Evolutionary conservation across 2,113 vertebrate species (phyloP).

Genomic region (Parus major): DNA sequence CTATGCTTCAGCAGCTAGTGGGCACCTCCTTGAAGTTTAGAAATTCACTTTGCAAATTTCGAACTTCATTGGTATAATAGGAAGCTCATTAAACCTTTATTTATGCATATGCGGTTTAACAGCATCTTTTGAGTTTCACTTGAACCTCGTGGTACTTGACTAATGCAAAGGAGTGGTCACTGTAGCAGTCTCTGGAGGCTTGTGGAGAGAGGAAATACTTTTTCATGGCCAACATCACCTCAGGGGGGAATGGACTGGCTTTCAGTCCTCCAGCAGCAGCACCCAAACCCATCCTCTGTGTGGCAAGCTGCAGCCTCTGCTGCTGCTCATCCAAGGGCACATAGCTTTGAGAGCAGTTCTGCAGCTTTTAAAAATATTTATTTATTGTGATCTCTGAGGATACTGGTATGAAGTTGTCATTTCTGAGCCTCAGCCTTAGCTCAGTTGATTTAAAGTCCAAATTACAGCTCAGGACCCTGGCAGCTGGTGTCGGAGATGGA

Average conservation of each 20-base stretch:
- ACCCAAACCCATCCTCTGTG: fast-evolving
- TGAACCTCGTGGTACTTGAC: background rate
- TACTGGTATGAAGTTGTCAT: fast-evolving
- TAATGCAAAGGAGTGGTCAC: background rate
- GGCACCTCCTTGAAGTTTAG: background rate
- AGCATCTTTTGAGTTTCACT: background rate
- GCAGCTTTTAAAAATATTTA: background rate
- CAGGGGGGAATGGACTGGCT: fast-evolving
- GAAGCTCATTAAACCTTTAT: background rate
- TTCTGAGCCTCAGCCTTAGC: background rate
- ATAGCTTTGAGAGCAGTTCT: background rate
- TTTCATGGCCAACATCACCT: fast-evolving
- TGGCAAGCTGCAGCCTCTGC: background rate
- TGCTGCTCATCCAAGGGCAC: background rate
- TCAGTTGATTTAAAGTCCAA: background rate
- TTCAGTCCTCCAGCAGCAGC: background rate
- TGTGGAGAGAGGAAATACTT: fast-evolving
- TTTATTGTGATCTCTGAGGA: background rate
- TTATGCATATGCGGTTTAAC: fast-evolving
- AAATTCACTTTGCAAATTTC: background rate
- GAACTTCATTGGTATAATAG: background rate
- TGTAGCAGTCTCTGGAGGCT: background rate
- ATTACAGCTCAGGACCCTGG: background rate
- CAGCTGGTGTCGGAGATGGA: background rate
- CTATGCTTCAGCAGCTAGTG: background rate